Evolutionary conservation across 2,888 invertebrate species (phyloP), one percentile per base, ranked within the genome.

Genomic region (Agriotes lineatus): DNA sequence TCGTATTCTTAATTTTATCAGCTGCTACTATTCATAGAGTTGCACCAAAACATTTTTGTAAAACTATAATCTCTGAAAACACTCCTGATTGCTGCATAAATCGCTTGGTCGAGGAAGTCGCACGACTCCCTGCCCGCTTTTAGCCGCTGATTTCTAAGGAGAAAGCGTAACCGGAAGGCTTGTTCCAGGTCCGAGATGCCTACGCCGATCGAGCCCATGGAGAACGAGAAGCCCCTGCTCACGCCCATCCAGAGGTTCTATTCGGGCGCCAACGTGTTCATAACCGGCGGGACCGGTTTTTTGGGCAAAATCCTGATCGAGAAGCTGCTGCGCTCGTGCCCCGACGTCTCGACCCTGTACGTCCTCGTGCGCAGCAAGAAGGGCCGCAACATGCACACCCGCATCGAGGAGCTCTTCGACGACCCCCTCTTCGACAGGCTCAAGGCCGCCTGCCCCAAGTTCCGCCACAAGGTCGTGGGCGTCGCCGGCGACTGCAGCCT

Each of bases 331-430:
- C 84, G 90, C 52, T 84, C 85, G 12, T 90, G 89, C 42, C 84
- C 86, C 0, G 85, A 87, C 37, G 77, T 89, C 3, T 84, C 85
- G 25, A 84, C 85, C 10, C 83, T 90, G 68, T 90, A 87, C 76
- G 76, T 90, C 20, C 80, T 90, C 39, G 83, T 90, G 16, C 82
- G 90, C 52, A 79, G 84, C 25, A 90, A 90, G 78, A 87, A 87
- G 81, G 91, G 85, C 0, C 90, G 91, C 79, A 88, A 90, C 73
- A 85, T 90, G 42, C 87, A 89, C 73, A 87, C 90, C 0, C 86
- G 93, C 63, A 82, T 92, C 54, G 90, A 90, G 9, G 88, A 90
- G 73, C 86, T 93, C 12, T 90, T 92, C 72, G 89, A 90, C 10
- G 91, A 92, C 75, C 86, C 88, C 19, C 89, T 91, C 0, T 91